These are phyloP conservation scores for Stegastes partitus DNA, from an alignment of 2,113 vertebrate species.

Conservation along the genomic window DNA sequence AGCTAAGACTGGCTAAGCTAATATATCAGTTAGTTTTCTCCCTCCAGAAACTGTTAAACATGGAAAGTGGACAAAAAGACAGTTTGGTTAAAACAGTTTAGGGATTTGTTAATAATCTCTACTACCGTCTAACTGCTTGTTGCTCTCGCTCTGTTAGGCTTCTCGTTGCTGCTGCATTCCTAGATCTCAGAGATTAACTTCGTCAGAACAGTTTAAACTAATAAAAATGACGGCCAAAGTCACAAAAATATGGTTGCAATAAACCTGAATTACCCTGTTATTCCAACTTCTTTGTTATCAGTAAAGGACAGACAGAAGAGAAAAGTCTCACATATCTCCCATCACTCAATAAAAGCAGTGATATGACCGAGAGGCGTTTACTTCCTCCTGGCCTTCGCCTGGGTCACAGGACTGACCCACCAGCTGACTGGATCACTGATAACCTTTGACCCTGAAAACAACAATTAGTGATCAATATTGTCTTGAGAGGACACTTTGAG, in stretches of 20 bases:
- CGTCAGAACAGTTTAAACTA: background rate
- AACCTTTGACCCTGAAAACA: constrained; percentile 67
- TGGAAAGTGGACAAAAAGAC: background rate
- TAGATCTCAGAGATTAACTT: background rate
- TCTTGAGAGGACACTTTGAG: constrained; percentile 44
- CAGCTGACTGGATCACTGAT: constrained; percentile 46
- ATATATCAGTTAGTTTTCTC: too few relatives aligned
- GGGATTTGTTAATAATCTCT: background rate
- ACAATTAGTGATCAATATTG: constrained; percentile 59
- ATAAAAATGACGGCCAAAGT: background rate
- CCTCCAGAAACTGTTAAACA: background rate
- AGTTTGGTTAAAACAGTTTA: background rate
- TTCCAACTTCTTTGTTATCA: too few relatives aligned
- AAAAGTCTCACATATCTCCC: background rate
- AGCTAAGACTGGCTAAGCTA: too few relatives aligned
- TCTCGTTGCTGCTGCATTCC: background rate
- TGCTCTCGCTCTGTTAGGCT: background rate
- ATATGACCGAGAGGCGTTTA: constrained; percentile 20
- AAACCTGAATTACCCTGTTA: too few relatives aligned
- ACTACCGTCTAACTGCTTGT: background rate
- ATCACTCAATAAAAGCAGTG: background rate
- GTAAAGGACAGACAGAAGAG: background rate
- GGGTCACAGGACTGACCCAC: constrained; percentile 23
- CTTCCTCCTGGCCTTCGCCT: constrained; percentile 57
- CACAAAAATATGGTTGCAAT: background rate